phyloP scores from a whole-genome alignment of 1,140 invertebrate genomes.

The Caenorhabditis tropicalis region DNA sequence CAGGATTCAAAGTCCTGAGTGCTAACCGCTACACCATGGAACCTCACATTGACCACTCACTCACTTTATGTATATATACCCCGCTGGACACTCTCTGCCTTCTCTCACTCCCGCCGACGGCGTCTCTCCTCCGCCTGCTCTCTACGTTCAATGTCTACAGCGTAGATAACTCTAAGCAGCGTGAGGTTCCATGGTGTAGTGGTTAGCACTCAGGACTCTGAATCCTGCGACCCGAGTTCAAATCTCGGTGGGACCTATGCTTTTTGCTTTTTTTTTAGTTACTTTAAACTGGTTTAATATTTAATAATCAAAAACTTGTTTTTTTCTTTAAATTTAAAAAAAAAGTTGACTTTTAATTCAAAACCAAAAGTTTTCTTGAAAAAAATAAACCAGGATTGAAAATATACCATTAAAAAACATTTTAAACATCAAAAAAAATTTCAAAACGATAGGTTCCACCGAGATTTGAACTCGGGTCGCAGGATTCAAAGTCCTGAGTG shows the following conservation, averaged over 20 bases:
- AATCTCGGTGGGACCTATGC: constrained; percentile 60
- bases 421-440: neutral
- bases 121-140: neutral
- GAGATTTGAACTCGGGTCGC: constrained; percentile 86
- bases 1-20: constrained; percentile 89
- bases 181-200: constrained; percentile 66
- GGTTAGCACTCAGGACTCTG: constrained; percentile 71
- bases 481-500: constrained; percentile 89
- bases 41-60: neutral
- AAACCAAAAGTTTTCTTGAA: no score
- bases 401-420: no score
- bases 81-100: neutral
- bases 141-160: neutral
- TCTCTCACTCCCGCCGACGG: neutral
- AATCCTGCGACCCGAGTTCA: constrained; percentile 72
- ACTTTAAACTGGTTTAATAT: neutral
- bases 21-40: constrained; percentile 85
- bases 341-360: no score
- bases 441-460: constrained; percentile 3
- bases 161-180: no score
- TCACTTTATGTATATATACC: neutral
- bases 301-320: no score
- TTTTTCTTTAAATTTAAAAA: no score
- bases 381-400: no score
- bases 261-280: neutral